phyloP scores from a whole-genome alignment of 2,888 invertebrate genomes.

The Noctua pronuba region DNA sequence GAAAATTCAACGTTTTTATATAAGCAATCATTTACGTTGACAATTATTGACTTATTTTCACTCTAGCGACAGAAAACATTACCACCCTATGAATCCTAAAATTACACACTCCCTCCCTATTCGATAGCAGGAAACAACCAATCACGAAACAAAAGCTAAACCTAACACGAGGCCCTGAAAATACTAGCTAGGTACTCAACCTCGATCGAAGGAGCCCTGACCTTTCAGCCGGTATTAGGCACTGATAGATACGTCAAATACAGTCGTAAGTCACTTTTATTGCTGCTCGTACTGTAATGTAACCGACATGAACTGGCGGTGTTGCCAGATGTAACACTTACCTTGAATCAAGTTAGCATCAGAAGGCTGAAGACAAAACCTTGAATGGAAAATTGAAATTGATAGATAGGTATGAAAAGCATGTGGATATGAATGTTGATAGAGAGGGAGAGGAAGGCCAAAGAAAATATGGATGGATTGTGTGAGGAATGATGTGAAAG shows the following conservation, averaged over 20 bases:
- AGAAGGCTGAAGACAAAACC: slow-evolving; percentile 13
- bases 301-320: slow-evolving; percentile 18
- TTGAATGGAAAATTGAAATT: slow-evolving; percentile 17
- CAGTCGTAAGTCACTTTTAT: slow-evolving; percentile 68
- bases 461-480: too few species aligned
- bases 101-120: neutral
- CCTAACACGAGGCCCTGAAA: neutral
- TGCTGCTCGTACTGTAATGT: slow-evolving; percentile 34
- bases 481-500: too few species aligned
- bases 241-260: slow-evolving; percentile 72
- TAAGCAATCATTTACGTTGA: neutral
- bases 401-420: neutral
- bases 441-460: too few species aligned
- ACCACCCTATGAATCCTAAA: neutral
- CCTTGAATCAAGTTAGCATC: slow-evolving; percentile 29
- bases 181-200: slow-evolving; percentile 15
- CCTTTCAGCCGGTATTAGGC: slow-evolving; percentile 69
- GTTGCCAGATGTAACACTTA: slow-evolving; percentile 30
- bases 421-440: too few species aligned
- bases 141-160: slow-evolving; percentile 9
- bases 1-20: neutral
- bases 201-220: slow-evolving; percentile 65
- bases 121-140: slow-evolving; percentile 1
- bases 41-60: neutral
- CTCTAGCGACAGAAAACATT: neutral